Conservation (phyloP, 2,113 vertebrate species). For the Tragelaphus buxtoni region DNA sequence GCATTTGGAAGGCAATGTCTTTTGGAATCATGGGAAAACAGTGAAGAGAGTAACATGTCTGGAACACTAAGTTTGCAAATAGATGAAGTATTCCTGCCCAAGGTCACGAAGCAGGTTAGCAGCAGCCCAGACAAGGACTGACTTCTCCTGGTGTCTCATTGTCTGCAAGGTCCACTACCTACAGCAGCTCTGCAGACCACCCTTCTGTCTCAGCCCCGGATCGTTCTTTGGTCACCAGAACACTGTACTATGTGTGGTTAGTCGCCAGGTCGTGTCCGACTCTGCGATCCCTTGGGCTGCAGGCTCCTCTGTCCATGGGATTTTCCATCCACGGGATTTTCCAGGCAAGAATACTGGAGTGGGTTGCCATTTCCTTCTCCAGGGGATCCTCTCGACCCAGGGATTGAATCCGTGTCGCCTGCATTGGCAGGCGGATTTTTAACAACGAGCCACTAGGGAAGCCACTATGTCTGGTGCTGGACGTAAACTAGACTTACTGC, state of each 20-base stretch:
- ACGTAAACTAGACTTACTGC: background rate
- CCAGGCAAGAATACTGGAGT: background rate
- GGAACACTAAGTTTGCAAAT: background rate
- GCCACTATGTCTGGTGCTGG: background rate
- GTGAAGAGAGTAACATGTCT: background rate
- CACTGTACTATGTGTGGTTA: background rate
- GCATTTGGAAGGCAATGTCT: background rate
- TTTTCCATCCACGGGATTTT: background rate
- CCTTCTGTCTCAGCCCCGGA: background rate
- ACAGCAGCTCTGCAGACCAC: background rate
- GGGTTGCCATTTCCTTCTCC: background rate
- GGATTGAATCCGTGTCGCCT: background rate
- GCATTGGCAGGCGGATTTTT: background rate
- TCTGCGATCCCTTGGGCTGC: background rate
- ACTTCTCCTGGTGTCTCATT: background rate
- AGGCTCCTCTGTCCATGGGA: background rate
- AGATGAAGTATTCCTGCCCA: background rate
- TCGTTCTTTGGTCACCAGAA: background rate
- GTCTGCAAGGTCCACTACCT: background rate
- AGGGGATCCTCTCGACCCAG: background rate
- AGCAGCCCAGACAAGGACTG: background rate
- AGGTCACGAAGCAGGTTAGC: background rate
- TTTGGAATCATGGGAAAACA: background rate
- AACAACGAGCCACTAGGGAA: background rate
- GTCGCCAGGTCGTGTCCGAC: rapidly evolving